Base-by-base conservation (phyloP, 2,888 invertebrate species). In the Ditylenchus weischeri region DNA sequence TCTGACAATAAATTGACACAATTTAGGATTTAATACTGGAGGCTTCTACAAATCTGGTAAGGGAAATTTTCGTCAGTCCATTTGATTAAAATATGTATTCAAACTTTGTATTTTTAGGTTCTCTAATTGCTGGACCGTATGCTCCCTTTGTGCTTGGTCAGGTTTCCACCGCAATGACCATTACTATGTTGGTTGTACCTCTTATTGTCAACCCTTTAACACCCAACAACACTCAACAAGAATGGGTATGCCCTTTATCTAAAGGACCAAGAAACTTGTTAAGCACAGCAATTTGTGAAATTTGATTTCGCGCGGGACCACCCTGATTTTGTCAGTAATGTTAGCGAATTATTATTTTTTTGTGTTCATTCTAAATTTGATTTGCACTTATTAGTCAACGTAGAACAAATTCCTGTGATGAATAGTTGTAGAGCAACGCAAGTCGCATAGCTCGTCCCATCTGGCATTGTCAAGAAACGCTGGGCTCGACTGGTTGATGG, bases 71-170 rank as follows among this genome's bases (percentile, higher is more conserved):
- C 8, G 18, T 7, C 38, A 47, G 38, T 48, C 19, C 0, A 23
- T n/a, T 4, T 36, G 38, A 62, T 19, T 36, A 38, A 10, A 48
- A 43, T 5, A 8, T 43, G n/a, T 36, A 15, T 54, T 23, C 1
- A 15, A 7, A 7, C 23, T 54, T 54, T 11, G n/a, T 10, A 19
- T 36, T 43, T 69, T 38, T 35, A 68, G 68, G 70, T 19, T 69
- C 70, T 15, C 43, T 69, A 19, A 71, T 70, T 51, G 64, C 70
- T 58, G 72, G 70, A 13, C 72, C 72, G 4, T 69, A 69, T 67
- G 70, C 70, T 18, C 78, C 78, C 29, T 77, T 79, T 63, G 79
- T 79, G 38, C 77, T 78, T n/a, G 79, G 79, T 23, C 77, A 78
- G 63, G 74, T 79, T 66, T 79, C 79, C n/a, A 69, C 78, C 19